Evolutionary conservation across 2,113 vertebrate species (phyloP), one percentile per base, ranked within the genome.

Genomic region (Cyanoliseus patagonus): DNA sequence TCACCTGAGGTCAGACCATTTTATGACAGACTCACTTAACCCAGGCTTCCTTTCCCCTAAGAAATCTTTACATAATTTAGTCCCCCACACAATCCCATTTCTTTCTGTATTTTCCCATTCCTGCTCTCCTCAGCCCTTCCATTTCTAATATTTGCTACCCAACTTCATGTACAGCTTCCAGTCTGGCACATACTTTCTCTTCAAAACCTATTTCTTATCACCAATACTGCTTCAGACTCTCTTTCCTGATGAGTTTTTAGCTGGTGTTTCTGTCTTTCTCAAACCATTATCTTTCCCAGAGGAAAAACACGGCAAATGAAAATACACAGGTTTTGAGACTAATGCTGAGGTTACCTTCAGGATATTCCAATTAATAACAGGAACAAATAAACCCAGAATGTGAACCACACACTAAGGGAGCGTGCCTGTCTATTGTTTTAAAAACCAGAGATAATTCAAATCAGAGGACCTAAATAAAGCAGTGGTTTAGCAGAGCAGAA

Each of bases 381-480:
- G n/a, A 90, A 68, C 55, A 73, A 76, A 73, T 55, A 76, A 63
- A 69, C 42, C 10, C 76, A 57, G 42, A 73, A 68, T 4, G 41
- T 13, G 64, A 93, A 90, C 16, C 69, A 46, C 3, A 10, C 18
- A 51, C 5, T 49, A 30, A 31, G 42, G 64, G 31, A 70, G 24
- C 0, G 2, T 35, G 30, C 6, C 4, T 17, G 15, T 16, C 0
- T 75, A 52, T 17, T 83, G 55, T 61, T 90, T 92, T 22, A 78
- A 94, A 93, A 81, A 64, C 11, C 17, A 89, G 57, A 83, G 76
- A n/a, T 49, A 84, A 84, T 75, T 92, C n/a, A 92, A 92, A 94
- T 84, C 51, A 87, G 44, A 86, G 18, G 74, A 86, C 59, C 88
- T 92, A 94, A 84, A 95, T 73, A 89, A 91, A 96, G 89, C 67